phyloP scores from a whole-genome alignment of 2,888 invertebrate species.

The Xanthorhoe spadicearia region DNA sequence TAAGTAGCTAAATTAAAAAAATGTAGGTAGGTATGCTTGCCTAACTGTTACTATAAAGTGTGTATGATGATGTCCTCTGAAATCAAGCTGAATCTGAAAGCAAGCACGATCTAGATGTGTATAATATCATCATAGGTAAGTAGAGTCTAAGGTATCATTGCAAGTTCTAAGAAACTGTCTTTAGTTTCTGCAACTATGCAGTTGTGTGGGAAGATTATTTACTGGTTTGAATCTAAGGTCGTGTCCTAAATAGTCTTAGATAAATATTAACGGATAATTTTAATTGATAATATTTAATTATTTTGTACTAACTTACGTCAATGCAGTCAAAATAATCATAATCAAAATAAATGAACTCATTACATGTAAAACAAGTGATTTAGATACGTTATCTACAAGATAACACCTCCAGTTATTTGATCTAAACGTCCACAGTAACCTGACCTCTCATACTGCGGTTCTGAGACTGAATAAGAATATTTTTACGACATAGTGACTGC shows the following conservation, averaged over 20 bases:
- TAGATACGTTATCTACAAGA: conserved; percentile 22
- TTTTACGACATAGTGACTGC: conserved; percentile 20
- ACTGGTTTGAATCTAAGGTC: neutral
- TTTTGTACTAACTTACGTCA: neutral
- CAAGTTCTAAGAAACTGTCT: neutral
- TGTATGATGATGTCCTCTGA: conserved; percentile 6
- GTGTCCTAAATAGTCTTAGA: too few species aligned
- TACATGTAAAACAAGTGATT: conserved; percentile 26
- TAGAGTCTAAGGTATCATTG: conserved; percentile 3
- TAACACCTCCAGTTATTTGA: conserved; percentile 24
- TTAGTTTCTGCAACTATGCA: neutral
- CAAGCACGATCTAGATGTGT: neutral
- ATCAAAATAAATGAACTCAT: conserved; percentile 14
- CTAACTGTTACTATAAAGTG: neutral
- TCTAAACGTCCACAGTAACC: conserved; percentile 17
- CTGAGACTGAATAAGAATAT: conserved; percentile 5
- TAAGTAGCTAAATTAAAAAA: too few species aligned
- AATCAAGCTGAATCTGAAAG: conserved; percentile 11
- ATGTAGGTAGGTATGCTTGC: too few species aligned
- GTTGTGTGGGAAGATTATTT: neutral
- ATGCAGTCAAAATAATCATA: neutral
- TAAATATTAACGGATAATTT: too few species aligned
- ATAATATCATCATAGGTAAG: neutral
- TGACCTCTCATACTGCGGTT: conserved; percentile 17
- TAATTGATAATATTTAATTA: too few species aligned